phyloP scores from a whole-genome alignment of 2,113 vertebrate genomes.

The Oreamnos americanus region DNA sequence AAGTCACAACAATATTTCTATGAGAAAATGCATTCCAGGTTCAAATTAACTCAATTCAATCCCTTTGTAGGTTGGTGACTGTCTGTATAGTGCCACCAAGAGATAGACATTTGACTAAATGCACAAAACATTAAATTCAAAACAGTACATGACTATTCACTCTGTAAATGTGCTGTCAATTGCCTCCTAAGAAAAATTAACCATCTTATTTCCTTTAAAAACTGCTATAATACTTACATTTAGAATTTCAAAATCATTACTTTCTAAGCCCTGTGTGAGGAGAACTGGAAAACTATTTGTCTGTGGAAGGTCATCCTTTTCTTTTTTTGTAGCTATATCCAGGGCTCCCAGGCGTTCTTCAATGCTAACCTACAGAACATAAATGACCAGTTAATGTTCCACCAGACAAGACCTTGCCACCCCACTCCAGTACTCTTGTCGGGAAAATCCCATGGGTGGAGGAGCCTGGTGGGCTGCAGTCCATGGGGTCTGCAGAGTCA shows the following conservation, averaged over 20 bases:
- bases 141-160: background rate
- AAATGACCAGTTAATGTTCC: background rate
- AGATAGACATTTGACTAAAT: background rate
- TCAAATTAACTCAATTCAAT: conserved; percentile 38
- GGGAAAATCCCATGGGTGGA: no score
- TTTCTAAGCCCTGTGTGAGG: conserved; percentile 95
- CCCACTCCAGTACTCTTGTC: no score
- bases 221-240: conserved; percentile 85
- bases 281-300: conserved; percentile 93
- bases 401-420: background rate
- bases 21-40: conserved; percentile 78
- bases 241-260: conserved; percentile 89
- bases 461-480: no score
- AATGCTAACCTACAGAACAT: conserved; percentile 87
- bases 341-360: conserved; percentile 92
- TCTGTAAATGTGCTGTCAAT: background rate
- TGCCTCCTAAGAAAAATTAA: conserved; percentile 27
- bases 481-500: no score
- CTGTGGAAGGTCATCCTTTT: conserved; percentile 85
- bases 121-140: conserved; percentile 7
- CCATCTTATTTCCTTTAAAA: conserved; percentile 1
- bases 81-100: conserved; percentile 46
- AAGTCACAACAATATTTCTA: conserved; percentile 66
- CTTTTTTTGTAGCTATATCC: conserved; percentile 84
- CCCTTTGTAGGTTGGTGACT: conserved; percentile 58